A percentile compares a stretch with the other conserved stretches of the same genome.
These are phyloP conservation scores for Cryptus viduatorius DNA, from an alignment of 2,888 invertebrate genomes.

Conservation along the genomic window DNA sequence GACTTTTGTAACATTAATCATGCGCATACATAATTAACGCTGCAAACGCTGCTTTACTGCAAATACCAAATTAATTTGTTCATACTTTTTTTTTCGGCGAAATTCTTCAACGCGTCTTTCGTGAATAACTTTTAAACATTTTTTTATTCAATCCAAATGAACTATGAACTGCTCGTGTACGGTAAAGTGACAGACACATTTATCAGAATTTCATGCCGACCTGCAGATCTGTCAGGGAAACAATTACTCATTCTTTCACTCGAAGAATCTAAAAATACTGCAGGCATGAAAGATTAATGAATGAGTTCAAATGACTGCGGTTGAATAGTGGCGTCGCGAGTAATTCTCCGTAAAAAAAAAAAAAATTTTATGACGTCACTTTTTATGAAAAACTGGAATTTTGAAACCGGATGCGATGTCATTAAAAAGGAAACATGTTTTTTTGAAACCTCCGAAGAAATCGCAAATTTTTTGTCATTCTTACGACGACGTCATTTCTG, in stretches of 20 bases:
- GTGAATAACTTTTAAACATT: background rate
- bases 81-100: background rate
- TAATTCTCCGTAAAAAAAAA: no score
- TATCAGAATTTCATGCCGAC: background rate
- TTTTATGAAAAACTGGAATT: no score
- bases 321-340: background rate
- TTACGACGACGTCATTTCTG: background rate
- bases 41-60: background rate
- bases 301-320: background rate
- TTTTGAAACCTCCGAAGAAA: no score
- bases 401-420: no score
- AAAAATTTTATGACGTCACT: no score
- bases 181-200: no score
- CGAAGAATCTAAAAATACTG: background rate
- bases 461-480: background rate
- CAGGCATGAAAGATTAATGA: background rate
- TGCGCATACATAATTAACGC: slow-evolving; percentile 7
- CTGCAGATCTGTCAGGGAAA: background rate
- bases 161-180: background rate
- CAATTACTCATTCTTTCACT: background rate
- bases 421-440: no score
- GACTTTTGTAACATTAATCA: slow-evolving; percentile 23
- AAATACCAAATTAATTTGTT: background rate
- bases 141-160: background rate
- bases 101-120: background rate